A percentile compares a stretch with the other conserved stretches of the same genome.
Conservation (phyloP, 1,140 invertebrate genomes). For the Drosophila pruinosa region DNA sequence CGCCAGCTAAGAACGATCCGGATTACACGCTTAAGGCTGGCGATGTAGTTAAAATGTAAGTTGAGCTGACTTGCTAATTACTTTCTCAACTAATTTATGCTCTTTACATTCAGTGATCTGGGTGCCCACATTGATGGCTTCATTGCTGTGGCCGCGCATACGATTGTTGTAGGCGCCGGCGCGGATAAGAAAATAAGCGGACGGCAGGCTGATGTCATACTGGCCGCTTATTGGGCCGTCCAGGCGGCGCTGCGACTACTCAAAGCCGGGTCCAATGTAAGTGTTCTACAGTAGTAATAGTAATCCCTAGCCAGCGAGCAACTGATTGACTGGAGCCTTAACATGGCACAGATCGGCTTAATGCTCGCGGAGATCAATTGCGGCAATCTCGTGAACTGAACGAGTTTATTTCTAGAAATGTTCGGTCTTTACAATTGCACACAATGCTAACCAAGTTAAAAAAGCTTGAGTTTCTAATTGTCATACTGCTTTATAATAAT, state of each 20-base stretch:
- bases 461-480: neutral
- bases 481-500: neutral
- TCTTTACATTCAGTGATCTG: slow-evolving; percentile 89
- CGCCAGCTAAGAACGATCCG: slow-evolving; percentile 95
- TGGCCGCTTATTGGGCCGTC: slow-evolving; percentile 97
- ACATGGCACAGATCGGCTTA: slow-evolving; percentile 45
- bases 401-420: slow-evolving; percentile 60
- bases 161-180: slow-evolving; percentile 93
- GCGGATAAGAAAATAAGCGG: slow-evolving; percentile 89
- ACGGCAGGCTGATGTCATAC: slow-evolving; percentile 95
- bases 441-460: slow-evolving; percentile 35
- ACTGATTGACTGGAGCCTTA: slow-evolving; percentile 56
- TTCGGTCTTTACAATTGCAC: slow-evolving; percentile 73
- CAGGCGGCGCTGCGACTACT: slow-evolving; percentile 96
- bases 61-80: neutral
- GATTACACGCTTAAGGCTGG: slow-evolving; percentile 95
- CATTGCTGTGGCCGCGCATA: slow-evolving; percentile 98
- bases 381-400: slow-evolving; percentile 73
- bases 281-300: slow-evolving; percentile 27
- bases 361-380: slow-evolving; percentile 50
- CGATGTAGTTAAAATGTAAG: slow-evolving; percentile 99
- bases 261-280: slow-evolving; percentile 94
- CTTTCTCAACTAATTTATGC: neutral
- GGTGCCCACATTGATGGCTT: slow-evolving; percentile 99
- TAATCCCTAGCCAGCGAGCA: slow-evolving; percentile 27